A percentile compares a stretch with the other conserved stretches of the same genome.
These are phyloP conservation scores for Ganaspis sp. DNA, from an alignment of 1,140 invertebrate species.

Conservation along the genomic window DNA sequence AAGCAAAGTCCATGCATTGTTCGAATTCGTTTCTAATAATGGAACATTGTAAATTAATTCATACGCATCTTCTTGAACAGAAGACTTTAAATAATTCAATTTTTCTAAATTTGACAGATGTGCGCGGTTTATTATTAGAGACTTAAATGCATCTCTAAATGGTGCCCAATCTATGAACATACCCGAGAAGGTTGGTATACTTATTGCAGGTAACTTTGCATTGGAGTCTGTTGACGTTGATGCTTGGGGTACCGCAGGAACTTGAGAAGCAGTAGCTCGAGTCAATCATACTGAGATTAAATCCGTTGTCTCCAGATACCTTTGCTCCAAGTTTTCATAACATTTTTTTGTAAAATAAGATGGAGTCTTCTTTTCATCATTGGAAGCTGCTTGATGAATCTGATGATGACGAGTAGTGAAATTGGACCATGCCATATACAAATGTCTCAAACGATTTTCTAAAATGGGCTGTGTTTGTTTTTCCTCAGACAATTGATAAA, in stretches of 20 bases:
- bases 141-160: conserved; percentile 31
- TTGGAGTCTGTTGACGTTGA: not conserved
- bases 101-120: not conserved
- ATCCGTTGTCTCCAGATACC: no score
- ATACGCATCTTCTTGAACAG: not conserved
- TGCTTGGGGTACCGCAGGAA: no score
- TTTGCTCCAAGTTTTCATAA: no score
- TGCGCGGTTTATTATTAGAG: not conserved
- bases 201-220: not conserved
- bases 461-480: not conserved
- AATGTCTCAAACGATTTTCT: not conserved
- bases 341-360: no score
- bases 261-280: no score
- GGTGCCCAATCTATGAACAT: not conserved
- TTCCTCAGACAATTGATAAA: not conserved
- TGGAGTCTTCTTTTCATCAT: no score
- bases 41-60: not conserved
- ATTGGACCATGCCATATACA: no score
- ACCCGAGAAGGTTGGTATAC: not conserved
- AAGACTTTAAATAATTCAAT: conserved; percentile 8
- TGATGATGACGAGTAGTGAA: no score
- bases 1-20: not conserved
- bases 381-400: no score
- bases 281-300: no score
- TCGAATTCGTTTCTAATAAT: not conserved